phyloP scores from a whole-genome alignment of 53 echinoderm and acorn worm genomes.

The Echinometra lucunter region DNA sequence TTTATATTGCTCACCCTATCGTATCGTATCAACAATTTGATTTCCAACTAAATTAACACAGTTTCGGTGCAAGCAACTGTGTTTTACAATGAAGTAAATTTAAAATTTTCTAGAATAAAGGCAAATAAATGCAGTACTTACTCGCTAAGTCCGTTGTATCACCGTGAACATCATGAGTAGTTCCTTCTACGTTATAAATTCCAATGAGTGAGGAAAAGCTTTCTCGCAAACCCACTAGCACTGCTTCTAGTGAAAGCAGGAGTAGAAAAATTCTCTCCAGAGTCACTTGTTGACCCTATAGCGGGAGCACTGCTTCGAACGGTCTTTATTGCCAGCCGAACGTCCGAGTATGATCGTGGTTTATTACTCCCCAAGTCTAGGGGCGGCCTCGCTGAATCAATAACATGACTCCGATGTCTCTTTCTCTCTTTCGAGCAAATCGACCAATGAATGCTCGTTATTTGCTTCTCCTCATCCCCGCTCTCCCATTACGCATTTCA shows the following conservation, averaged over 20 bases:
- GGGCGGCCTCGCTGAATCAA: constrained; percentile 43
- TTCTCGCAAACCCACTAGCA: not conserved
- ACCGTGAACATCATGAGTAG: not conserved
- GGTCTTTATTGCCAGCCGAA: not conserved
- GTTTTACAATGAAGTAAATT: no score
- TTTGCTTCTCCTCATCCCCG: not conserved
- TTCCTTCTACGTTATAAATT: not conserved
- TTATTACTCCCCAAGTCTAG: constrained; percentile 25
- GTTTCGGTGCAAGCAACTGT: no score
- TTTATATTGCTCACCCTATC: no score
- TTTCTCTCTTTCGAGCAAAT: constrained; percentile 6
- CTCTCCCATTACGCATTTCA: constrained; percentile 2
- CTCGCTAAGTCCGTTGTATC: not conserved
- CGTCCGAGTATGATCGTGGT: constrained; percentile 21
- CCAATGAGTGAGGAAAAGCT: not conserved
- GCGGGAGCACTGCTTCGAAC: constrained; percentile 21
- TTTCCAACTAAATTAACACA: no score
- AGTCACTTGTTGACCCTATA: constrained; percentile 55
- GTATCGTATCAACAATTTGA: no score
- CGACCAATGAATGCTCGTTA: constrained; percentile 30
- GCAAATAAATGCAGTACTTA: not conserved
- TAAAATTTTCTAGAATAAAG: not conserved
- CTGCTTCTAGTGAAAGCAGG: not conserved
- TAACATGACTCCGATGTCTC: constrained; percentile 11
- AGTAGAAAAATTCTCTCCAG: not conserved